phyloP scores from a whole-genome alignment of 2,113 vertebrate genomes.

The Gambusia holbrooki region DNA sequence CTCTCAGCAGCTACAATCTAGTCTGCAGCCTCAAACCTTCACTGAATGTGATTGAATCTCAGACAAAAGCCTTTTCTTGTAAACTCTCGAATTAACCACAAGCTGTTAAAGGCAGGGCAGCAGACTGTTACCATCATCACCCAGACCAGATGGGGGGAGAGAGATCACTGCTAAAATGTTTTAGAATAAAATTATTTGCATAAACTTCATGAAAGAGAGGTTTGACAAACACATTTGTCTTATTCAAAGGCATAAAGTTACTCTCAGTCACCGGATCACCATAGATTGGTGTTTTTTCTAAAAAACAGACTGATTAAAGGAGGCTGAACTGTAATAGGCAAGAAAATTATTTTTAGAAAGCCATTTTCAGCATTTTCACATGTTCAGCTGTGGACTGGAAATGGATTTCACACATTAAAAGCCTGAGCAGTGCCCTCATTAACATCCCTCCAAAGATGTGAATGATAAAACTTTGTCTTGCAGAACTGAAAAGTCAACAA shows the following conservation, averaged over 20 bases:
- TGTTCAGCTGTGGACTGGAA: constrained; percentile 8
- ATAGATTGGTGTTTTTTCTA: not conserved
- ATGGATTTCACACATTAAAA: constrained; percentile 5
- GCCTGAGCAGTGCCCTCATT: constrained; percentile 4
- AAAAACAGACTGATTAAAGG: not conserved
- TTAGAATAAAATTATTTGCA: not conserved
- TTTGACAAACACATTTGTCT: no score
- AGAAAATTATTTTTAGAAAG: constrained; percentile 25
- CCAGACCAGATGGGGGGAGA: not conserved
- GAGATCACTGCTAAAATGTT: not conserved
- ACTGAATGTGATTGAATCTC: constrained; percentile 18
- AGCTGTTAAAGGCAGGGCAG: not conserved
- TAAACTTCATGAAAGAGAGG: not conserved
- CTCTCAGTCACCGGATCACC: constrained; percentile 1
- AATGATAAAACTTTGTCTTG: not conserved
- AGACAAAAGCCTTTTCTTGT: not conserved
- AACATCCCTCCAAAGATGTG: not conserved
- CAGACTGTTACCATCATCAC: not conserved
- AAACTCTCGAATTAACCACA: constrained; percentile 17
- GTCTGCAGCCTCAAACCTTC: constrained; percentile 5
- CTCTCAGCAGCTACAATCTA: not conserved
- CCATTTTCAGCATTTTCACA: constrained; percentile 16
- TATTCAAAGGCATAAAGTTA: not conserved
- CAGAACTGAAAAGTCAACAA: not conserved
- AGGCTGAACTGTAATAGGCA: constrained; percentile 6